Evolutionary conservation across 2,888 invertebrate genomes (phyloP), one percentile per base, ranked within the genome.

Genomic region (Leucophora obtusa): DNA sequence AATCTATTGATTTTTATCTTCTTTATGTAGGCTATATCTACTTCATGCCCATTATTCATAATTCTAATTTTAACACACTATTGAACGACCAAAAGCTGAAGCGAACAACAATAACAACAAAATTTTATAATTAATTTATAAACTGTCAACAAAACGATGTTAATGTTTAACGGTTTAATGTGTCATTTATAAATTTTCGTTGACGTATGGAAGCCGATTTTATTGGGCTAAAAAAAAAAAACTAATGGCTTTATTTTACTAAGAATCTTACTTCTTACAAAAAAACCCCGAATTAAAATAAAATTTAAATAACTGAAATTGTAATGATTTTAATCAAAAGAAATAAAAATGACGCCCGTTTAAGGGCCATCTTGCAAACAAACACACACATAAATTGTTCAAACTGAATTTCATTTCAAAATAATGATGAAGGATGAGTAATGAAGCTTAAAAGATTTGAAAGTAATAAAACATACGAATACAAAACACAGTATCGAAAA

Each of bases 71-170:
- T 47, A 47, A 47, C 14, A 47, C 14, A 47, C 43, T 5, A 6
- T n/a, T 47, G 15, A 47, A 47, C 14, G 15, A 47, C 43, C 6
- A 47, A 47, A 47, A 11, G 43, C n/a, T 47, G n/a, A 7, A n/a
- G 43, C 43, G 28, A 28, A 38, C 14, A 73, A 24, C 62, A 75
- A 33, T 38, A 50, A 54, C 7, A 60, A 62, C 11, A 62, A 68
- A 43, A 58, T 51, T 28, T 28, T 65, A 70, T 81, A 81, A 81
- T 81, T 81, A 81, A 81, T 77, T 77, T 81, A 81, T 77, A 81
- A 81, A 77, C 77, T 81, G 81, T 81, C 81, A 81, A 81, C 81
- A 77, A 81, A 81, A 73, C 77, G 81, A 77, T 81, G 65, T 73
- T 77, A 73, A 77, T 81, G 63, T 81, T 77, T 77, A 77, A 81